Base-by-base conservation (phyloP, 2,888 invertebrate genomes). In the Neoscelio sp. region DNA sequence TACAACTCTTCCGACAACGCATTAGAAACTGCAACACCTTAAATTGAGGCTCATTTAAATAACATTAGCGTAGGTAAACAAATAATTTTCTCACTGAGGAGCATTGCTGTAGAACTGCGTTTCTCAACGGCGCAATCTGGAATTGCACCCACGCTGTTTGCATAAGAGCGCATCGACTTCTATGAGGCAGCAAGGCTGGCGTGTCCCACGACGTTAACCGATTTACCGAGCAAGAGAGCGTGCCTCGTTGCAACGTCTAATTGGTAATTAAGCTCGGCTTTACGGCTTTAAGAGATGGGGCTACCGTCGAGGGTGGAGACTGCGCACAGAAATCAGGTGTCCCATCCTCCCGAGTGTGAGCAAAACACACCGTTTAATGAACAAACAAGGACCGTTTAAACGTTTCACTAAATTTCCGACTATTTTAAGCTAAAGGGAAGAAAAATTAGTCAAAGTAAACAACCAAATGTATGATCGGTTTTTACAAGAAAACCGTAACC, bases 231-330 rank as follows among this genome's bases (percentile, higher is more conserved):
- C 87, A 20, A 48, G 84, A 87, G 88, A 89, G 88, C 88, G 87
- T 89, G 89, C 87, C 88, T 86, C 84, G 82, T 86, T 86, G 85
- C 86, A 85, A 88, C 86, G 86, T 88, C 88, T 89, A 89, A 89
- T 89, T 89, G 89, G 88, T 89, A 89, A 89, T 89, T 89, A 89
- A 89, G 87, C 87, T 86, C 84, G 84, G 85, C 83, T 88, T 88
- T 89, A 88, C 87, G 86, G 83, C 83, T 60, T 42, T 15, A 30
- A 20, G 48, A 56, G 58, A 40, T 40, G 65, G 44, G 30, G 65
- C 70, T 75, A 73, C 79, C 65, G 75, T 40, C 35, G 33, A 10
- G 12, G 48, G 40, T 33, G 15, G 42, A 38, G 58, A 33, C 60
- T 60, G 30, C 44, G 44, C n/a, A 12, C 54, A 38, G 35, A 67